Evolutionary conservation across 2,888 invertebrate species (phyloP), one percentile per base, ranked within the genome.

Genomic region (Machimus rusticus): DNA sequence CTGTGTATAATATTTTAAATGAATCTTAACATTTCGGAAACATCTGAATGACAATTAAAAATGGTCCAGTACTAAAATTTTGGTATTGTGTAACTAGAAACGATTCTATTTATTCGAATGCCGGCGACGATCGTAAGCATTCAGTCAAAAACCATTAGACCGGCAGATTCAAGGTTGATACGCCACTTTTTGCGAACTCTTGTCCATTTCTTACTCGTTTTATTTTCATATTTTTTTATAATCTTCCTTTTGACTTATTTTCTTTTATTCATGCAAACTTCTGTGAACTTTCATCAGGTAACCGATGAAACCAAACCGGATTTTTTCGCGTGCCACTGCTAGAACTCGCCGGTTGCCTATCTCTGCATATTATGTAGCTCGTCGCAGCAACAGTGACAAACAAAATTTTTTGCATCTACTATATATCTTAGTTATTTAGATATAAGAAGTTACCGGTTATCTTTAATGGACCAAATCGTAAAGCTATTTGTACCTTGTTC

Each of bases 291-390:
- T 51, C 81, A 51, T 81, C 81, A 81, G 28, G 51, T 51, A 81
- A 81, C 51, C 51, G 51, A 51, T 43, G 81, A 81, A 31, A 81
- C 81, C 81, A 81, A 81, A 81, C 81, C 81, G 81, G 81, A 81
- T 81, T 81, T 81, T 81, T 81, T 81, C 81, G 81, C 81, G 81
- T 81, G 81, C 81, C 81, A 81, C 16, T 81, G 51, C 16, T 81
- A 81, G 28, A 81, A 81, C 34, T 81, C 43, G 12, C 34, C 28
- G 74, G 34, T 37, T 28, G 39, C 77, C 77, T 39, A 78, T 43
- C 43, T 78, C 23, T 78, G 43, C 78, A 78, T 78, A 37, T 78
- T 78, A 19, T 78, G 37, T 78, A 78, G 23, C 34, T n/a, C 76
- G 8, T 76, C 34, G 37, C n/a, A 34, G n/a, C 5, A 37, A 76